phyloP scores from a whole-genome alignment of 2,113 vertebrate genomes.

The Scomber japonicus region DNA sequence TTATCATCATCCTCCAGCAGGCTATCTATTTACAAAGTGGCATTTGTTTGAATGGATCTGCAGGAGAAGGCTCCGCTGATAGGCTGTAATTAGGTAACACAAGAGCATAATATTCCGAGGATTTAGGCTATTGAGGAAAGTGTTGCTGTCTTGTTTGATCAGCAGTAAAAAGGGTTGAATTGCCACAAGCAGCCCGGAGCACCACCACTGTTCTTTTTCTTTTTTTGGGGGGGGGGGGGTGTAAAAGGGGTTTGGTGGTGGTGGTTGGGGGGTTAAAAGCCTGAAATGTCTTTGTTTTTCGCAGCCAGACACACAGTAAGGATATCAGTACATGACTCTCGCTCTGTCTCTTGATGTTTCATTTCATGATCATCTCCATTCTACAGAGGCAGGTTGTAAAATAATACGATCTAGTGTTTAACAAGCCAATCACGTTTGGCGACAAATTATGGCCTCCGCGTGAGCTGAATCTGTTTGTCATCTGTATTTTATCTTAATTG shows the following conservation, averaged over 20 bases:
- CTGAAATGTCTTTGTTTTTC: constrained; percentile 58
- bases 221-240: neutral
- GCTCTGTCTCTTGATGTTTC: neutral
- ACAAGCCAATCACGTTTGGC: constrained; percentile 24
- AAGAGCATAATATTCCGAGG: constrained; percentile 21
- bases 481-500: constrained; percentile 44
- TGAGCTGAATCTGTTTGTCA: constrained; percentile 17
- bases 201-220: constrained; percentile 33
- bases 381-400: constrained; percentile 15
- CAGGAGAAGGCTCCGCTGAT: constrained; percentile 25
- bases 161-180: constrained; percentile 29
- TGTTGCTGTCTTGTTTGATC: constrained; percentile 49
- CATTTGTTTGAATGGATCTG: constrained; percentile 50
- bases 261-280: constrained; percentile 15
- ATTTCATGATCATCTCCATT: constrained; percentile 8
- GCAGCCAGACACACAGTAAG: constrained; percentile 11
- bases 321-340: neutral
- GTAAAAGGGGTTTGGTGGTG: too few species aligned
- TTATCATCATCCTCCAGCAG: constrained; percentile 20
- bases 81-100: constrained; percentile 35
- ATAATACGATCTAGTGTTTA: constrained; percentile 20
- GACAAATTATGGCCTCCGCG: neutral
- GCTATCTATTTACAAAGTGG: constrained; percentile 50
- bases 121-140: constrained; percentile 46
- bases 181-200: constrained; percentile 43